phyloP scores from a whole-genome alignment of 2,888 invertebrate genomes.

The Electrophaes corylata region DNA sequence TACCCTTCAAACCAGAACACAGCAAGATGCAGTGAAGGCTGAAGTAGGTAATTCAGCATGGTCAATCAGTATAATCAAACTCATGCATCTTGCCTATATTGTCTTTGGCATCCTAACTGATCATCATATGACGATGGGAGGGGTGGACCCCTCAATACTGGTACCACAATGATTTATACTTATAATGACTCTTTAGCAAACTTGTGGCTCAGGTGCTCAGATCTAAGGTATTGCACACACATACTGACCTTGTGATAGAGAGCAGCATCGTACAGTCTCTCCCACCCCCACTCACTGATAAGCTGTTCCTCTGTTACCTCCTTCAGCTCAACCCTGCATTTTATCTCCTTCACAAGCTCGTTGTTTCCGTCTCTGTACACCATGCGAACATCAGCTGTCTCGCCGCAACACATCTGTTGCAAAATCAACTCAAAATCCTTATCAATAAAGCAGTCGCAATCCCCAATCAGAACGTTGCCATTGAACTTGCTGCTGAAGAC shows the following conservation, averaged over 20 bases:
- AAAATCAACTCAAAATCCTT: conserved; percentile 81
- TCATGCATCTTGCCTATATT: too few relatives aligned
- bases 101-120: too few relatives aligned
- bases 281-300: conserved; percentile 84
- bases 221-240: too few relatives aligned
- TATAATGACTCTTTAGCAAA: too few relatives aligned
- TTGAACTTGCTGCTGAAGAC: conserved; percentile 67
- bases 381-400: conserved; percentile 69
- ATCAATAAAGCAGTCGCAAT: conserved; percentile 76
- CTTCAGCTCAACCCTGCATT: conserved; percentile 69
- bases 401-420: conserved; percentile 80
- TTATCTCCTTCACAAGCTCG: conserved; percentile 60
- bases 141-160: too few relatives aligned
- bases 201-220: too few relatives aligned
- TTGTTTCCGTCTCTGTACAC: conserved; percentile 60
- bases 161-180: too few relatives aligned
- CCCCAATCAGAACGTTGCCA: conserved; percentile 78
- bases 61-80: too few relatives aligned
- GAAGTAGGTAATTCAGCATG: too few relatives aligned
- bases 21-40: too few relatives aligned
- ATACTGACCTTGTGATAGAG: conserved; percentile 74
- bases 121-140: too few relatives aligned
- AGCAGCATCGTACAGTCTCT: conserved; percentile 78
- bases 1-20: too few relatives aligned
- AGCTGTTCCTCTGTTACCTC: conserved; percentile 75